Conservation (phyloP, 2,888 invertebrate genomes). For the Lingula anatina region DNA sequence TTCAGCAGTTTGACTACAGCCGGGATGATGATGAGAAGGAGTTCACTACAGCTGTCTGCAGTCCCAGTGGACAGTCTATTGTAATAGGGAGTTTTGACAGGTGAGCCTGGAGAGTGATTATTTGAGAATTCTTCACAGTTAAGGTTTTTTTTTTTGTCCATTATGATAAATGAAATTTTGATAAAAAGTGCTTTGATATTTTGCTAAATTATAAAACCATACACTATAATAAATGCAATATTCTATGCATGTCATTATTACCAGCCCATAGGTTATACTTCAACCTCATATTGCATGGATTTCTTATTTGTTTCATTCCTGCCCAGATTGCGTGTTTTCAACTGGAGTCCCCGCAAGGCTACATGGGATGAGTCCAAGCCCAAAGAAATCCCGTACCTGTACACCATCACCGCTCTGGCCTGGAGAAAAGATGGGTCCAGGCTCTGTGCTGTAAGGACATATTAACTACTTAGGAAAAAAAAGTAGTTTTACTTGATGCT, state of each 20-base stretch:
- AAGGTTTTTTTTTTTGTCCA: no score
- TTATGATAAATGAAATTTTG: no score
- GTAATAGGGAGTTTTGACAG: slow-evolving; percentile 88
- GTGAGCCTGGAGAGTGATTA: slow-evolving; percentile 43
- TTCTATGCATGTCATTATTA: no score
- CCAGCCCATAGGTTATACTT: no score
- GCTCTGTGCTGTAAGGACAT: slow-evolving; percentile 60
- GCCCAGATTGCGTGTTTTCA: slow-evolving; percentile 69
- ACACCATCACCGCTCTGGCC: slow-evolving; percentile 78
- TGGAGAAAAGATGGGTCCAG: slow-evolving; percentile 88
- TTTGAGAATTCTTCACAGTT: no score
- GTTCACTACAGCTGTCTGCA: slow-evolving; percentile 74
- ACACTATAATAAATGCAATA: no score
- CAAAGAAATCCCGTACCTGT: slow-evolving; percentile 74
- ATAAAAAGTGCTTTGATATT: no score
- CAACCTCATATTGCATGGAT: no score
- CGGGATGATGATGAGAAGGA: slow-evolving; percentile 71
- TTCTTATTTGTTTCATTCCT: no score
- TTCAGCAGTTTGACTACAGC: slow-evolving; percentile 80
- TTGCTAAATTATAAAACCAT: no score
- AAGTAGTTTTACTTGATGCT: not conserved
- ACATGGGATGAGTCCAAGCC: slow-evolving; percentile 75
- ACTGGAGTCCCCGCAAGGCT: slow-evolving; percentile 74
- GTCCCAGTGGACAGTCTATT: slow-evolving; percentile 92
- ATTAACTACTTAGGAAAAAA: no score